A percentile compares a stretch with the other conserved stretches of the same genome.
These are phyloP conservation scores for Pseudachorutes palmiensis DNA, from an alignment of 1,140 invertebrate genomes.

Conservation along the genomic window DNA sequence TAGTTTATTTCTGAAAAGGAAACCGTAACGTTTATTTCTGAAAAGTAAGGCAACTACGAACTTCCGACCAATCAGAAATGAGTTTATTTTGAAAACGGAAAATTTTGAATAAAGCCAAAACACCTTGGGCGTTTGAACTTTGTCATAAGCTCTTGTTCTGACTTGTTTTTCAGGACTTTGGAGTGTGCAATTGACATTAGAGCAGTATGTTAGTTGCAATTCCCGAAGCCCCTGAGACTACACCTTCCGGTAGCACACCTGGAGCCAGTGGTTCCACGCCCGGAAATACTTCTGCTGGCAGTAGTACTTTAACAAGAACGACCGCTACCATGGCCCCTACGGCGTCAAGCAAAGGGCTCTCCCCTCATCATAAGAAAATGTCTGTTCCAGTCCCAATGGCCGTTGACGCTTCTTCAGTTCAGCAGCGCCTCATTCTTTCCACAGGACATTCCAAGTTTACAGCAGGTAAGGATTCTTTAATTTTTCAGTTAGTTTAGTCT, in stretches of 20 bases:
- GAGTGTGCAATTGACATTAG: neutral
- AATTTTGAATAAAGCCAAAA: too few relatives aligned
- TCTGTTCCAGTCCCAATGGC: neutral
- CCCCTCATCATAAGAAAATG: neutral
- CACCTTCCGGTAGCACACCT: conserved; percentile 12
- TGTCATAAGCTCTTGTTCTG: too few relatives aligned
- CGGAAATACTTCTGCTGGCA: conserved; percentile 19
- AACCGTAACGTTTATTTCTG: neutral
- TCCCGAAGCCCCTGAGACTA: conserved; percentile 23
- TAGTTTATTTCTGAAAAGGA: neutral
- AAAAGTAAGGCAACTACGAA: neutral
- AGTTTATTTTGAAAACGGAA: too few relatives aligned
- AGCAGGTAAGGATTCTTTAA: neutral
- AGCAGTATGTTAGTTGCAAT: conserved; percentile 21
- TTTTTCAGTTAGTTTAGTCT: neutral
- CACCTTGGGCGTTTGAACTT: too few relatives aligned
- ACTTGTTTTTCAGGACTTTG: neutral
- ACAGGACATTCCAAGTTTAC: neutral
- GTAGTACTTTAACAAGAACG: conserved; percentile 1
- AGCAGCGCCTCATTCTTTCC: neutral
- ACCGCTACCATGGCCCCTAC: neutral
- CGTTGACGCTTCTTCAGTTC: neutral
- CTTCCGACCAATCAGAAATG: neutral
- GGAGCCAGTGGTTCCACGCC: too few relatives aligned
- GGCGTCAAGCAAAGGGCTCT: neutral